Evolutionary conservation across 2,888 invertebrate species (phyloP).

Genomic region (Tinea semifulvella): DNA sequence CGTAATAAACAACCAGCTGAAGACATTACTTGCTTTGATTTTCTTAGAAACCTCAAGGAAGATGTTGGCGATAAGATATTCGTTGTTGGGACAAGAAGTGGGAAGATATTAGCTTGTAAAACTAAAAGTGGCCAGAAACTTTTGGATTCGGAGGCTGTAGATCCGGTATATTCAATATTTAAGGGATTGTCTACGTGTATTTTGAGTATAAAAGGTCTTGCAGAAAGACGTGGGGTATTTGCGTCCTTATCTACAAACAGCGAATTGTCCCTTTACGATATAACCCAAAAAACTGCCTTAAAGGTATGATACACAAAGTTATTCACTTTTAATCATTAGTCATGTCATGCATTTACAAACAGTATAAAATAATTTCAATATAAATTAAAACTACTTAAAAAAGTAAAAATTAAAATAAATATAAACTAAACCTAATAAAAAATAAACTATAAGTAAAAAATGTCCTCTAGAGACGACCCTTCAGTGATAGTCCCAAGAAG

Average conservation of each 20-base stretch:
- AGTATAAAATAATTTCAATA: too few species aligned
- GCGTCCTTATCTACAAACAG: conserved; percentile 47
- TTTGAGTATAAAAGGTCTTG: conserved; percentile 38
- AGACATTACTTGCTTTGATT: conserved; percentile 49
- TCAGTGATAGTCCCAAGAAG: too few species aligned
- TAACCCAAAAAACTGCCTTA: conserved; percentile 37
- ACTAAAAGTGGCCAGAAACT: conserved; percentile 25
- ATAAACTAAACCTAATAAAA: too few species aligned
- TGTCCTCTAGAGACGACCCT: too few species aligned
- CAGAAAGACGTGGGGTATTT: conserved; percentile 38
- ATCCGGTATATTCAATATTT: conserved; percentile 39
- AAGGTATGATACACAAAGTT: conserved; percentile 30
- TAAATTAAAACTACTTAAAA: too few species aligned
- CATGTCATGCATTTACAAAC: too few species aligned
- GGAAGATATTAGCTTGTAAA: conserved; percentile 37
- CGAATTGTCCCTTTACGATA: conserved; percentile 43
- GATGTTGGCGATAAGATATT: conserved; percentile 38
- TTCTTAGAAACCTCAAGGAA: conserved; percentile 36
- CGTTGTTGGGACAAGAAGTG: conserved; percentile 42
- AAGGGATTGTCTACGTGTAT: conserved; percentile 40
- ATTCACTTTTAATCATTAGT: background rate
- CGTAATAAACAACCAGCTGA: conserved; percentile 30
- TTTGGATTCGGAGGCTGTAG: conserved; percentile 26
- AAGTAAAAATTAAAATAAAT: too few species aligned
- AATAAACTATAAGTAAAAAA: too few species aligned